A percentile compares a stretch with the other conserved stretches of the same genome.
Conservation (phyloP, 1,140 invertebrate species). For the Trigoniulus corallinus region DNA sequence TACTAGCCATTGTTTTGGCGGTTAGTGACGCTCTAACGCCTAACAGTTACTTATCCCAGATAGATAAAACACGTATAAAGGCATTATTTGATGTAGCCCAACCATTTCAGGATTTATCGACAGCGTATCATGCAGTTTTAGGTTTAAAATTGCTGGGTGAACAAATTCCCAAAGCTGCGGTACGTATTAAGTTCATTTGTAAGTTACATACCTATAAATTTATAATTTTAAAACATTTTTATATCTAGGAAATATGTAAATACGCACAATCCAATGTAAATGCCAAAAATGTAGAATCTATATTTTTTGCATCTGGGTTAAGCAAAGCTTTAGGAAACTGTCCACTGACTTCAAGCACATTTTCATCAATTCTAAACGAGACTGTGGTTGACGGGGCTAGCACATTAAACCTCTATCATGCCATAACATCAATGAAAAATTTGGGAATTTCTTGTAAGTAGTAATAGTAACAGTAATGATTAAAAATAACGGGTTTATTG, state of each 20-base stretch:
- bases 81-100: conserved; percentile 35
- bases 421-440: conserved; percentile 26
- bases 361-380: conserved; percentile 27
- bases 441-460: conserved; percentile 22
- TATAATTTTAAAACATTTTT: neutral
- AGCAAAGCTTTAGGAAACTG: conserved; percentile 33
- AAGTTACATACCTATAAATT: too few species aligned
- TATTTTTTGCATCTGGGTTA: conserved; percentile 33
- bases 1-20: too few species aligned
- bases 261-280: conserved; percentile 27
- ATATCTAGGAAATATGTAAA: conserved; percentile 34
- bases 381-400: conserved; percentile 23
- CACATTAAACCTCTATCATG: conserved; percentile 24
- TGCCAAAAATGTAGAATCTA: conserved; percentile 29
- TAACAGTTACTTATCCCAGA: conserved; percentile 34
- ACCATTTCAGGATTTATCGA: conserved; percentile 30
- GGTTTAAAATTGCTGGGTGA: conserved; percentile 34
- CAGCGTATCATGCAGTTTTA: conserved; percentile 35
- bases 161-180: conserved; percentile 30
- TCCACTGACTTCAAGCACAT: conserved; percentile 23
- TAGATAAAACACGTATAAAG: conserved; percentile 34
- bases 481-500: neutral
- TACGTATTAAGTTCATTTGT: too few species aligned
- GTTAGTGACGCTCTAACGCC: conserved; percentile 21
- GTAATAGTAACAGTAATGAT: neutral